Conservation (phyloP, 2,888 invertebrate species). For the Netelia inedita region DNA sequence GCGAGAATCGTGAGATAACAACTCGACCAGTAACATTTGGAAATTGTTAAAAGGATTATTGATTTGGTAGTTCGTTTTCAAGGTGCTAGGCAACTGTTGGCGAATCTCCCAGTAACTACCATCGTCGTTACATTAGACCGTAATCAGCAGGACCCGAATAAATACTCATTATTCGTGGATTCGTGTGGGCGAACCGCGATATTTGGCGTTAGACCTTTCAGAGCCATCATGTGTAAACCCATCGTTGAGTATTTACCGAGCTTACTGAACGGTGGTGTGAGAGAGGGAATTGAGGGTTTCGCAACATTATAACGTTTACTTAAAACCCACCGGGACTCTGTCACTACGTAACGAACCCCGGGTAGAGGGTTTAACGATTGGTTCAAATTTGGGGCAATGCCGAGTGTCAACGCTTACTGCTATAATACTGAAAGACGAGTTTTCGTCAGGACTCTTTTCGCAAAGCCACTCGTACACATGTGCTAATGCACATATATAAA, state of each 20-base stretch:
- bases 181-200: slow-evolving; percentile 34
- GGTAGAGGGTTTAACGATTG: not conserved
- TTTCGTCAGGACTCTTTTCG: no score
- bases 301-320: slow-evolving; percentile 48
- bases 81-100: slow-evolving; percentile 5
- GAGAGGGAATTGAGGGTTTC: not conserved
- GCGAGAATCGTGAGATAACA: slow-evolving; percentile 1
- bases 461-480: no score
- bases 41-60: not conserved
- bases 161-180: slow-evolving; percentile 57
- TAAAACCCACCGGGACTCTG: slow-evolving; percentile 15
- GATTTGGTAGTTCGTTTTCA: slow-evolving; percentile 1
- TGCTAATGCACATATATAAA: no score
- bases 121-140: not conserved
- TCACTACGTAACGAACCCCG: not conserved
- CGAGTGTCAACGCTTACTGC: not conserved
- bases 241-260: slow-evolving; percentile 54
- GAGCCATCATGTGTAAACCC: not conserved
- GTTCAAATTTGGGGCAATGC: not conserved
- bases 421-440: not conserved
- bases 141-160: slow-evolving; percentile 44
- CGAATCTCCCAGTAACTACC: not conserved
- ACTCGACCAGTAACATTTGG: not conserved
- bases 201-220: slow-evolving; percentile 42
- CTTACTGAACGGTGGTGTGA: not conserved